A percentile compares a stretch with the other conserved stretches of the same genome.
phyloP scores from a whole-genome alignment of 2,888 invertebrate genomes.

The Muscina levida region DNA sequence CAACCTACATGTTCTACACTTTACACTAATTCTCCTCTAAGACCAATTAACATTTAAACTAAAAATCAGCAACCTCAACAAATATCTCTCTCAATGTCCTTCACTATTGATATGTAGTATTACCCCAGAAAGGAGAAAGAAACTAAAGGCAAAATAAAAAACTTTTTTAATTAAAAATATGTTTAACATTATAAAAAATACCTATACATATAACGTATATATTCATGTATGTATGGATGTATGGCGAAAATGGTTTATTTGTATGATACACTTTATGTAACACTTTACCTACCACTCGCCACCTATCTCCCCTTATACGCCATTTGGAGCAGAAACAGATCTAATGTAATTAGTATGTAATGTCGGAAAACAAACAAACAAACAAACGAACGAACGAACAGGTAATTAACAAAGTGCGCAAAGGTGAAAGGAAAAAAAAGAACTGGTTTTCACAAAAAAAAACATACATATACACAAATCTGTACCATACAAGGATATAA shows the following conservation, averaged over 20 bases:
- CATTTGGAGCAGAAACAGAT: constrained; percentile 22
- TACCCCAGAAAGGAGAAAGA: constrained; percentile 27
- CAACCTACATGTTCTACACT: neutral
- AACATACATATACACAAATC: constrained; percentile 17
- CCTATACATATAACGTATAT: too few species aligned
- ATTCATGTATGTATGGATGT: neutral
- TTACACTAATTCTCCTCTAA: constrained; percentile 17
- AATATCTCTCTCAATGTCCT: constrained; percentile 39
- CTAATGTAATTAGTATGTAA: constrained; percentile 37
- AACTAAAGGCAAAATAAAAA: neutral
- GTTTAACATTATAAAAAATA: constrained; percentile 17
- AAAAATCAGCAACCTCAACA: neutral
- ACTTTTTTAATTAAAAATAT: constrained; percentile 39
- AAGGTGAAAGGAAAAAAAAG: constrained; percentile 24
- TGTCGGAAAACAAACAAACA: constrained; percentile 37
- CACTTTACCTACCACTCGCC: neutral
- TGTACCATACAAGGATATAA: neutral
- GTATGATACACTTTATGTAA: constrained; percentile 15
- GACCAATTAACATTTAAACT: constrained; percentile 43
- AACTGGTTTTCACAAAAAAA: neutral
- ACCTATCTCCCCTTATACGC: neutral
- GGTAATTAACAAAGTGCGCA: too few species aligned
- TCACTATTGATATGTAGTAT: constrained; percentile 32
- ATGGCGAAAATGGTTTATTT: too few species aligned
- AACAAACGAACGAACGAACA: constrained; percentile 2